Conservation (phyloP, 64 coral and sea anemone species). For the Acropora tenuis region DNA sequence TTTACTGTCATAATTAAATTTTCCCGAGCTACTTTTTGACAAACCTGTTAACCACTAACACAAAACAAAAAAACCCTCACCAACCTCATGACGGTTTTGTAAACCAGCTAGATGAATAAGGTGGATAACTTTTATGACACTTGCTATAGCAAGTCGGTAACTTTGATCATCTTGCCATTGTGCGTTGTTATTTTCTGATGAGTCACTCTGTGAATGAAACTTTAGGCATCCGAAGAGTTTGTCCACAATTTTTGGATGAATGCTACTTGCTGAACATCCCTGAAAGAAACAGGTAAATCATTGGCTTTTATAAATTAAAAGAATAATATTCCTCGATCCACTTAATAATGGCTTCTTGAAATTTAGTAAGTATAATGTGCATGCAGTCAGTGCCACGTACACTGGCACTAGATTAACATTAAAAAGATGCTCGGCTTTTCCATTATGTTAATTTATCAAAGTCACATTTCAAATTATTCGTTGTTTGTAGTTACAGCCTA, state of each 20-base stretch:
- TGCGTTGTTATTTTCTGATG: neutral
- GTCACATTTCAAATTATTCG: no score
- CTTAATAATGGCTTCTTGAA: no score
- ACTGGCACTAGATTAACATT: no score
- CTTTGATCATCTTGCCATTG: neutral
- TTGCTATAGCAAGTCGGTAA: neutral
- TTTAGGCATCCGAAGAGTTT: slow-evolving; percentile 16
- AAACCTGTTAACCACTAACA: neutral
- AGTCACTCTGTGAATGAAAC: neutral
- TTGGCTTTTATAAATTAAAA: no score
- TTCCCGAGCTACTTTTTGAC: no score
- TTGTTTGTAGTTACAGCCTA: no score
- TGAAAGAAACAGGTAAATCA: slow-evolving; percentile 13
- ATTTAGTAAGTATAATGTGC: no score
- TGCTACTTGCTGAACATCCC: neutral
- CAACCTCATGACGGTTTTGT: slow-evolving; percentile 16
- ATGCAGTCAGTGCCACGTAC: no score
- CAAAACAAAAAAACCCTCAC: neutral
- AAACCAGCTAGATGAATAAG: slow-evolving; percentile 29
- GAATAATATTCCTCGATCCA: no score
- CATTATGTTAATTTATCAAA: no score
- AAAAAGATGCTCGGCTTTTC: no score
- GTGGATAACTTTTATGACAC: slow-evolving; percentile 44
- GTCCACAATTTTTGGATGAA: neutral
- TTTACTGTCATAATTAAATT: no score